These are phyloP conservation scores for Parazoanthus swiftii DNA, from an alignment of 92 coral and sea anemone genomes.

Conservation along the genomic window DNA sequence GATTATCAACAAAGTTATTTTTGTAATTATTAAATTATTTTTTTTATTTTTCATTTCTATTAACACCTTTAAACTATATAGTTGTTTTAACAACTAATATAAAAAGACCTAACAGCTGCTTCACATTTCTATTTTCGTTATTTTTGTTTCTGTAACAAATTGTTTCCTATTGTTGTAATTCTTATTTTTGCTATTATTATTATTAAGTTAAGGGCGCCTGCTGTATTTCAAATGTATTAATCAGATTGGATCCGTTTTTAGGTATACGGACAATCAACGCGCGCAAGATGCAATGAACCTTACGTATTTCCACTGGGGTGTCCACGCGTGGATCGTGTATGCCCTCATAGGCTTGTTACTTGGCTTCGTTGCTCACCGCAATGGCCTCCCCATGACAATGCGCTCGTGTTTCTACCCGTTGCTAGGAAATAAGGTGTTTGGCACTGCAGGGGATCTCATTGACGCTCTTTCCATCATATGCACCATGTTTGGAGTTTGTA, in stretches of 20 bases:
- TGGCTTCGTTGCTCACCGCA: conserved; percentile 78
- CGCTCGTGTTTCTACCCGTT: conserved; percentile 87
- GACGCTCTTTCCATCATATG: conserved; percentile 77
- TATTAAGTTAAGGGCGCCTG: background rate
- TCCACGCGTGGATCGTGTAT: conserved; percentile 95
- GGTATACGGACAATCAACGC: conserved; percentile 88
- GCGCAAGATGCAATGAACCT: conserved; percentile 93
- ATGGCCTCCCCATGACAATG: conserved; percentile 90
- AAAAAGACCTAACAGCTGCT: too few relatives aligned
- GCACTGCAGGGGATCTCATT: conserved; percentile 80
- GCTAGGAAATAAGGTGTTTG: conserved; percentile 79
- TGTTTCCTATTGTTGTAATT: background rate
- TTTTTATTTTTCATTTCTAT: too few relatives aligned
- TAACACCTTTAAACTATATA: too few relatives aligned
- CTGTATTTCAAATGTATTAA: background rate
- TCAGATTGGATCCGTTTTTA: conserved; percentile 14
- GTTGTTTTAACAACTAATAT: too few relatives aligned
- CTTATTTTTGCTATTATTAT: background rate
- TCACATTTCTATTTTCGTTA: too few relatives aligned
- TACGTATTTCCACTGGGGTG: conserved; percentile 92
- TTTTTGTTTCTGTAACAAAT: too few relatives aligned
- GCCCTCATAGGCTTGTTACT: conserved; percentile 80
- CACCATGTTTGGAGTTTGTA: conserved; percentile 95
- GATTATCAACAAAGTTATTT: too few relatives aligned
- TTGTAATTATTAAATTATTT: too few relatives aligned